A percentile compares a stretch with the other conserved stretches of the same genome.
These are phyloP conservation scores for Penaeus chinensis DNA, from an alignment of 1,140 invertebrate genomes.

Conservation along the genomic window DNA sequence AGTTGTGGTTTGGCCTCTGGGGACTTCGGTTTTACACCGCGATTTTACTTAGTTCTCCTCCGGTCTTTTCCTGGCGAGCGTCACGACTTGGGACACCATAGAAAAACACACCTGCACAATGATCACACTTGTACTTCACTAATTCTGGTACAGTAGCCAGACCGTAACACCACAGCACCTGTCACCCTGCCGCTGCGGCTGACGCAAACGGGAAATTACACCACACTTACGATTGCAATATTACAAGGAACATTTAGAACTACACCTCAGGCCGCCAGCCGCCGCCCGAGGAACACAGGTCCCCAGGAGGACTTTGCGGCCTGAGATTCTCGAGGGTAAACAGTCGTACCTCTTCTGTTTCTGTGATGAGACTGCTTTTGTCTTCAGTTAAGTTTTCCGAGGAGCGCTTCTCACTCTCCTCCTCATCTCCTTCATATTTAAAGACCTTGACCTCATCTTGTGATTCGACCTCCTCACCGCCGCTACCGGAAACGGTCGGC, in stretches of 20 bases:
- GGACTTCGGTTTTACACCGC: too few relatives aligned
- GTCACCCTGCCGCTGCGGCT: too few relatives aligned
- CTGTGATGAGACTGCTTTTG: constrained; percentile 64
- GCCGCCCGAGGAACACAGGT: background rate
- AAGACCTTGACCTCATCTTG: constrained; percentile 64
- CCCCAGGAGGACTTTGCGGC: background rate
- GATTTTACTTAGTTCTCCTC: too few relatives aligned
- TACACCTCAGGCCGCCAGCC: constrained; percentile 5
- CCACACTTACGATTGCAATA: too few relatives aligned
- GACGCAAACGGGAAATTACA: too few relatives aligned
- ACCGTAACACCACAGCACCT: too few relatives aligned
- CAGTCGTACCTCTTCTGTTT: constrained; percentile 64
- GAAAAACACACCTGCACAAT: too few relatives aligned
- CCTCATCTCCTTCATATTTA: constrained; percentile 64
- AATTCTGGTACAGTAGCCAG: too few relatives aligned
- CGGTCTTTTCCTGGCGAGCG: too few relatives aligned
- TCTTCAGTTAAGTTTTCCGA: constrained; percentile 64
- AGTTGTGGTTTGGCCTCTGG: too few relatives aligned
- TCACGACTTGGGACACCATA: too few relatives aligned
- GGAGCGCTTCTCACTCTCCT: constrained; percentile 63
- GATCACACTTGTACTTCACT: too few relatives aligned
- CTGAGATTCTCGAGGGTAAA: constrained; percentile 56
- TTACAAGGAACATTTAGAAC: constrained; percentile 1
- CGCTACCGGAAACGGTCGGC: constrained; percentile 64
- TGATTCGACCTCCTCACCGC: constrained; percentile 63